phyloP scores from a whole-genome alignment of 2,113 vertebrate genomes.

The Bos taurus region DNA sequence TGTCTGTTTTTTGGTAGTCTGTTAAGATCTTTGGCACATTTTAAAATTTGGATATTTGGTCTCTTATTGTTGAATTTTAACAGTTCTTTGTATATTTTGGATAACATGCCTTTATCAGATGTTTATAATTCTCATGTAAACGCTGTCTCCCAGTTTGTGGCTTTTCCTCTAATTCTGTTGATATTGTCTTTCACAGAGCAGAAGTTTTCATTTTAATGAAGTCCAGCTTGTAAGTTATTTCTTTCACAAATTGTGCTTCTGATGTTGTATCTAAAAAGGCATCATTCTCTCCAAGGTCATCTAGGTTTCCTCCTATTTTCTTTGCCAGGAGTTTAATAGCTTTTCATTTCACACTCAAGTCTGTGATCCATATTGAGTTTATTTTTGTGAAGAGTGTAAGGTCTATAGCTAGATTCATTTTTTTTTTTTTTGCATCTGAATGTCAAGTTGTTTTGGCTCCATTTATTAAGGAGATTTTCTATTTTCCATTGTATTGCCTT shows the following conservation, averaged over 20 bases:
- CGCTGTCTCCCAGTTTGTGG: not conserved
- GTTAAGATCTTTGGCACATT: not conserved
- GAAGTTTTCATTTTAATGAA: not conserved
- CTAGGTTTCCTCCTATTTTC: not conserved
- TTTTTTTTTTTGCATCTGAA: not conserved
- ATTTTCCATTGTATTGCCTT: not conserved
- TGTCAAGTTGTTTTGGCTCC: not conserved
- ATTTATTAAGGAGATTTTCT: not conserved
- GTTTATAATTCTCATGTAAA: not conserved
- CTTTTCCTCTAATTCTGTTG: not conserved
- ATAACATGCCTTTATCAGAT: not conserved
- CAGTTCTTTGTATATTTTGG: not conserved
- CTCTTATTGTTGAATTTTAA: not conserved
- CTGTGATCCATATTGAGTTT: not conserved
- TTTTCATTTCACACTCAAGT: not conserved
- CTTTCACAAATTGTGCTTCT: not conserved
- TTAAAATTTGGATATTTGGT: not conserved
- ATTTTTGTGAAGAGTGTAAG: not conserved
- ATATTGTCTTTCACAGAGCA: not conserved
- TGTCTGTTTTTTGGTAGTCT: not conserved
- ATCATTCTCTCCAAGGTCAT: not conserved
- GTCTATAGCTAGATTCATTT: not conserved
- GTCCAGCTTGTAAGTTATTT: not conserved
- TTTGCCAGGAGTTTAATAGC: not conserved
- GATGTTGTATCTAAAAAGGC: not conserved